Conservation (phyloP, 2,888 invertebrate genomes). For the Tenthredo distinguenda region DNA sequence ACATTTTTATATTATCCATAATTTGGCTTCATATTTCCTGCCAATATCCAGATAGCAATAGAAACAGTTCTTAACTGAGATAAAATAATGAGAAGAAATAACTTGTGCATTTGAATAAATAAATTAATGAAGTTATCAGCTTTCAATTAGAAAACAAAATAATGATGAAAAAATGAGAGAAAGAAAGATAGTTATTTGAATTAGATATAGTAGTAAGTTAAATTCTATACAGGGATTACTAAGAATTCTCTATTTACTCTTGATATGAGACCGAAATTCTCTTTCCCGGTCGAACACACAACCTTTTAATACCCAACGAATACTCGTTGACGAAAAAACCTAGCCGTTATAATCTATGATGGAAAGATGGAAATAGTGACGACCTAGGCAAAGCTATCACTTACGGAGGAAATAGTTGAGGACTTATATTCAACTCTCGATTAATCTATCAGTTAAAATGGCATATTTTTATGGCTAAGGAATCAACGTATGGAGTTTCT, state of each 20-base stretch:
- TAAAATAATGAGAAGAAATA: not conserved
- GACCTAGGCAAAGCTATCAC: slow-evolving; percentile 23
- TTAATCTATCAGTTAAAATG: slow-evolving; percentile 23
- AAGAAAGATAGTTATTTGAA: not conserved
- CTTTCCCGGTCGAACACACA: not conserved
- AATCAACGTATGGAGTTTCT: slow-evolving; percentile 18
- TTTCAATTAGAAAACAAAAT: not conserved
- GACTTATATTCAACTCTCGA: slow-evolving; percentile 16
- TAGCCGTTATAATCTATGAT: not conserved
- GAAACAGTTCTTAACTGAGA: not conserved
- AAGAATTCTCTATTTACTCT: slow-evolving; percentile 22
- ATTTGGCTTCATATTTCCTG: not conserved
- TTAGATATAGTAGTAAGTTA: not conserved
- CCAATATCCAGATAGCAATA: not conserved
- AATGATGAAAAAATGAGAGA: not conserved
- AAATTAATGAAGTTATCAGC: slow-evolving; percentile 25
- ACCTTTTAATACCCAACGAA: slow-evolving; percentile 30
- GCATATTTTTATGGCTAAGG: slow-evolving; percentile 27
- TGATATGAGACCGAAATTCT: slow-evolving; percentile 26
- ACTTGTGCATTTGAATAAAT: not conserved
- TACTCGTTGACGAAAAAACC: slow-evolving; percentile 3
- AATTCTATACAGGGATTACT: not conserved
- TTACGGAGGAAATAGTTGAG: not conserved
- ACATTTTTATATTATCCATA: not conserved
- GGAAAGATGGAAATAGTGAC: slow-evolving; percentile 1